A percentile compares a stretch with the other conserved stretches of the same genome.
phyloP scores from a whole-genome alignment of 2,113 vertebrate genomes.

The Leptocoma aspasia region DNA sequence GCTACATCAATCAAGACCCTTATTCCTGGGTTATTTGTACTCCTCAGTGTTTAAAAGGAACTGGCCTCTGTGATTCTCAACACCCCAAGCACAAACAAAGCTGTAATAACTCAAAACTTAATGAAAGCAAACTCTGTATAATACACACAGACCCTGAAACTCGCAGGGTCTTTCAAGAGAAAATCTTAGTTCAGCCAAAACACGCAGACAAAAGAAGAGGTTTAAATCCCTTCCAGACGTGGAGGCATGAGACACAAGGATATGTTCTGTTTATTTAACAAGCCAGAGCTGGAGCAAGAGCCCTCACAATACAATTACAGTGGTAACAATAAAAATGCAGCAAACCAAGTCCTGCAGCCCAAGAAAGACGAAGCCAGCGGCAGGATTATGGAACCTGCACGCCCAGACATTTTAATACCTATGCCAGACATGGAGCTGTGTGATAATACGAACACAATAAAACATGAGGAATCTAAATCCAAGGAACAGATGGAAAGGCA shows the following conservation, averaged over 20 bases:
- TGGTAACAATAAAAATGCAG: conserved; percentile 52
- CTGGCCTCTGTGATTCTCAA: neutral
- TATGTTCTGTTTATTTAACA: conserved; percentile 62
- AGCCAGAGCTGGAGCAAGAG: conserved; percentile 17
- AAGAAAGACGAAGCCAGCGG: neutral
- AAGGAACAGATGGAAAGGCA: conserved; percentile 15
- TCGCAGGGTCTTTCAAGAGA: conserved; percentile 34
- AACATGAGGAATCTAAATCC: conserved; percentile 19
- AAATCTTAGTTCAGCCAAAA: conserved; percentile 41
- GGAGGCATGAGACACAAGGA: conserved; percentile 14
- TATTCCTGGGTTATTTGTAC: neutral
- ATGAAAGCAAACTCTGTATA: conserved; percentile 27
- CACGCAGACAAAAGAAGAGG: conserved; percentile 38
- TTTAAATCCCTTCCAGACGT: conserved; percentile 54
- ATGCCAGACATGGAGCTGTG: conserved; percentile 23
- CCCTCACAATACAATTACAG: conserved; percentile 40
- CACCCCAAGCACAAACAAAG: conserved; percentile 20
- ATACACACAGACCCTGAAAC: conserved; percentile 22
- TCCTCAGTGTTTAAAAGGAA: neutral
- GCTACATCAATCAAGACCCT: neutral
- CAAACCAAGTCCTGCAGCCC: conserved; percentile 29
- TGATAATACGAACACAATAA: conserved; percentile 10
- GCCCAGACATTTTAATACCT: conserved; percentile 59
- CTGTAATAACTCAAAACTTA: conserved; percentile 40
- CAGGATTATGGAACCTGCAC: conserved; percentile 45